Evolutionary conservation across 1,140 invertebrate species (phyloP).

Genomic region (Pseudomyrmex sp.): DNA sequence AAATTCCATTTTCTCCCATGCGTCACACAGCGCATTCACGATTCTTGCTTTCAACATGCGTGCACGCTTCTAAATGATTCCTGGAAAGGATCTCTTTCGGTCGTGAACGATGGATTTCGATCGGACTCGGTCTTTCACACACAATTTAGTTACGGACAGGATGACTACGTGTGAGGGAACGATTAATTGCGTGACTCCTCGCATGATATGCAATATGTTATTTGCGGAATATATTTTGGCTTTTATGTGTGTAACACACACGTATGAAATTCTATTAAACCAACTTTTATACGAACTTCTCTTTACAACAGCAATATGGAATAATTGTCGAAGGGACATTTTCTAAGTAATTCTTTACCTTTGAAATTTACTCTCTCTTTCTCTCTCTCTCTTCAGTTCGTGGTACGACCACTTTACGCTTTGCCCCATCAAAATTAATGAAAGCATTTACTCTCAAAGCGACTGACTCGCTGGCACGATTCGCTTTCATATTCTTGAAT

Average conservation of each 20-base stretch:
- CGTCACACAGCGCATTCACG: slow-evolving; percentile 70
- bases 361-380: slow-evolving; percentile 42
- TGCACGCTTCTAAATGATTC: slow-evolving; percentile 72
- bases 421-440: slow-evolving; percentile 58
- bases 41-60: slow-evolving; percentile 73
- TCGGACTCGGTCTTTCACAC: neutral
- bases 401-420: slow-evolving; percentile 56
- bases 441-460: slow-evolving; percentile 61
- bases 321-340: slow-evolving; percentile 50
- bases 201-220: neutral
- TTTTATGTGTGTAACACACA: neutral
- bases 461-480: slow-evolving; percentile 48
- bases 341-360: slow-evolving; percentile 49
- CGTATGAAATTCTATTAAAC: neutral
- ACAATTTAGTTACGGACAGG: neutral
- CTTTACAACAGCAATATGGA: slow-evolving; percentile 5
- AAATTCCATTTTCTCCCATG: slow-evolving; percentile 79
- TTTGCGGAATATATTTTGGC: neutral
- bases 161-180: neutral
- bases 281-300: neutral
- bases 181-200: neutral
- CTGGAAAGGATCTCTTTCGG: neutral
- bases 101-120: slow-evolving; percentile 45
- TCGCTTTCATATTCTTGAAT: slow-evolving; percentile 61
- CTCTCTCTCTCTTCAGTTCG: too few relatives aligned